Conservation (phyloP, 2,888 invertebrate species). For the Pomacea canaliculata region DNA sequence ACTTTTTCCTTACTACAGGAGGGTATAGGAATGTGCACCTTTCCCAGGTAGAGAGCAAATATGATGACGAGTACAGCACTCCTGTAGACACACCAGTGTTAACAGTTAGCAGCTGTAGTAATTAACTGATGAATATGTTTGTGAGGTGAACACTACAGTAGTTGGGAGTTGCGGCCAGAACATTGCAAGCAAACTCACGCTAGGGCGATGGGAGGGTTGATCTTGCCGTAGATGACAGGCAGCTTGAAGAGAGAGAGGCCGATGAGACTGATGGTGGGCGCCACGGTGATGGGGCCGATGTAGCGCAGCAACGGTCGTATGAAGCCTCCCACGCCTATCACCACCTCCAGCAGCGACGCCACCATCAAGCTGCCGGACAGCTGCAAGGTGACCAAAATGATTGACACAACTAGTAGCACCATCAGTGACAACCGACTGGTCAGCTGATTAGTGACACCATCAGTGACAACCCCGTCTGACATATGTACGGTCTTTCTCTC, state of each 20-base stretch:
- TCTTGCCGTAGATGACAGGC: conserved; percentile 76
- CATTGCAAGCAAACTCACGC: conserved; percentile 74
- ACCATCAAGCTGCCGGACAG: conserved; percentile 56
- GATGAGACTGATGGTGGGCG: conserved; percentile 85
- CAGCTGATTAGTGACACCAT: background rate
- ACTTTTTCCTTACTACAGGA: conserved; percentile 25
- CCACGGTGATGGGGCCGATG: conserved; percentile 87
- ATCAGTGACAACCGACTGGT: background rate
- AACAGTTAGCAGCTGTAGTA: too few relatives aligned
- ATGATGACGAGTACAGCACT: conserved; percentile 37
- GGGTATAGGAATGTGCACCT: conserved; percentile 39
- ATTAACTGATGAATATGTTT: too few relatives aligned
- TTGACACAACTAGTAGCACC: background rate
- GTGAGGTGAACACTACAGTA: too few relatives aligned
- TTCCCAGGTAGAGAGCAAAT: conserved; percentile 45
- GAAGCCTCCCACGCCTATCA: conserved; percentile 51
- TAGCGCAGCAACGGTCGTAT: conserved; percentile 58
- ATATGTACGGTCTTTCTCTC: background rate
- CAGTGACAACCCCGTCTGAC: background rate
- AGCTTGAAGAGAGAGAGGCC: conserved; percentile 76
- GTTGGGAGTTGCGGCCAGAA: too few relatives aligned
- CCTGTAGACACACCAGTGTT: conserved; percentile 29
- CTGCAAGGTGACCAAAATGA: conserved; percentile 31
- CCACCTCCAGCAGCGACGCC: conserved; percentile 49
- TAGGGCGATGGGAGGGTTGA: conserved; percentile 85